These are phyloP conservation scores for Chloroclysta siterata DNA, from an alignment of 2,888 invertebrate genomes.

Conservation along the genomic window DNA sequence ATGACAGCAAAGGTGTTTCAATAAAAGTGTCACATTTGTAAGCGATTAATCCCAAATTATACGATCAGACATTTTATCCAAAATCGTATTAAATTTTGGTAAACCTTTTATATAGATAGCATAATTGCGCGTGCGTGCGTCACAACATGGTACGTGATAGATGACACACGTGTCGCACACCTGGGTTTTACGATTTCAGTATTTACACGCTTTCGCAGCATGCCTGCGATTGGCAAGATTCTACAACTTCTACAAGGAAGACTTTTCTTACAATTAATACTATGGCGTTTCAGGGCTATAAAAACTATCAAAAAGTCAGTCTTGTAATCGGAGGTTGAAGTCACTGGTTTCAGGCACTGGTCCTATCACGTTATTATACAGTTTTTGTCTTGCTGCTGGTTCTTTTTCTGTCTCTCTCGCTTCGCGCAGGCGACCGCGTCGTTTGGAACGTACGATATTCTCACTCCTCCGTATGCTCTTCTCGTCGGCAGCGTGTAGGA, in stretches of 20 bases:
- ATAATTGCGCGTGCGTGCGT: conserved; percentile 52
- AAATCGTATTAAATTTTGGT: conserved; percentile 53
- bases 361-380: conserved; percentile 93
- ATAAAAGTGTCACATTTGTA: conserved; percentile 60
- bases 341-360: conserved; percentile 62
- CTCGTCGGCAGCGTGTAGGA: conserved; percentile 94
- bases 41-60: conserved; percentile 68
- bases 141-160: conserved; percentile 59
- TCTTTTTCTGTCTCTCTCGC: conserved; percentile 85
- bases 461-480: conserved; percentile 93
- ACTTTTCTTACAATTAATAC: conserved; percentile 59
- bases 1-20: conserved; percentile 62
- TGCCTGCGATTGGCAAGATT: conserved; percentile 45
- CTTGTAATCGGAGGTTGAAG: conserved; percentile 80
- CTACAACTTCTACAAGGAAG: conserved; percentile 49
- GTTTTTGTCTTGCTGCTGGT: conserved; percentile 90
- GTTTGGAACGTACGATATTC: conserved; percentile 97
- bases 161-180: conserved; percentile 50
- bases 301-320: conserved; percentile 79
- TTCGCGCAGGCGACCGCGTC: conserved; percentile 94
- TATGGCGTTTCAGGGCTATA: conserved; percentile 72
- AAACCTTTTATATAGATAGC: conserved; percentile 59
- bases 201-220: conserved; percentile 48
- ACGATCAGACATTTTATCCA: conserved; percentile 59
- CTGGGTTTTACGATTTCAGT: conserved; percentile 52